Conservation (phyloP, 2,888 invertebrate genomes). For the Tetragonisca angustula region DNA sequence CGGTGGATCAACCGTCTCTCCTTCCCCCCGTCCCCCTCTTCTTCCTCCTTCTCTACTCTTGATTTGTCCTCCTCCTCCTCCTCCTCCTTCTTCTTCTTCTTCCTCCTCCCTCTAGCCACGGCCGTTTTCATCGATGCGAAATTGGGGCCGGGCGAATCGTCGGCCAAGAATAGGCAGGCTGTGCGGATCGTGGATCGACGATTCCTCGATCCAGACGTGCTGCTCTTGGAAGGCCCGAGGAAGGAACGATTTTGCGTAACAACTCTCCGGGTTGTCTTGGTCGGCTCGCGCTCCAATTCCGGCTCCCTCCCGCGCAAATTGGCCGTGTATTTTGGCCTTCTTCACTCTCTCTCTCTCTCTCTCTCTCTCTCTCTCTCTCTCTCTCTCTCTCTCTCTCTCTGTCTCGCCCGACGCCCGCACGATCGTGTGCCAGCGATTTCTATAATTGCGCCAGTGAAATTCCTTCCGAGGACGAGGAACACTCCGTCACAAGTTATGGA, state of each 20-base stretch:
- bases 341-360: not conserved
- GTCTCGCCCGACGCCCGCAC: not conserved
- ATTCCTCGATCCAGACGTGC: slow-evolving; percentile 2
- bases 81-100: not conserved
- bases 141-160: slow-evolving; percentile 65
- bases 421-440: slow-evolving; percentile 36
- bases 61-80: not conserved
- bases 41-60: not conserved
- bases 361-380: no score
- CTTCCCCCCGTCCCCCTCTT: not conserved
- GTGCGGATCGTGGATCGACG: slow-evolving; percentile 49
- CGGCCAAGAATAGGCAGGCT: slow-evolving; percentile 55
- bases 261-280: slow-evolving; percentile 13
- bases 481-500: not conserved
- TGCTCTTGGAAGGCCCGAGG: not conserved
- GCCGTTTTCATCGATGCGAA: slow-evolving; percentile 69
- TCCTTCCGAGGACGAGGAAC: not conserved
- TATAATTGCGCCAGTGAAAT: slow-evolving; percentile 30
- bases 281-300: slow-evolving; percentile 59
- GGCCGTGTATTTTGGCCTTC: slow-evolving; percentile 41
- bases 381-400: no score
- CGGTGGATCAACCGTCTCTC: slow-evolving; percentile 42
- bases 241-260: slow-evolving; percentile 59
- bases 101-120: slow-evolving; percentile 25
- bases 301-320: slow-evolving; percentile 51